Evolutionary conservation across 2,113 vertebrate species (phyloP).

Genomic region (Petrocephalus microphthalmus): DNA sequence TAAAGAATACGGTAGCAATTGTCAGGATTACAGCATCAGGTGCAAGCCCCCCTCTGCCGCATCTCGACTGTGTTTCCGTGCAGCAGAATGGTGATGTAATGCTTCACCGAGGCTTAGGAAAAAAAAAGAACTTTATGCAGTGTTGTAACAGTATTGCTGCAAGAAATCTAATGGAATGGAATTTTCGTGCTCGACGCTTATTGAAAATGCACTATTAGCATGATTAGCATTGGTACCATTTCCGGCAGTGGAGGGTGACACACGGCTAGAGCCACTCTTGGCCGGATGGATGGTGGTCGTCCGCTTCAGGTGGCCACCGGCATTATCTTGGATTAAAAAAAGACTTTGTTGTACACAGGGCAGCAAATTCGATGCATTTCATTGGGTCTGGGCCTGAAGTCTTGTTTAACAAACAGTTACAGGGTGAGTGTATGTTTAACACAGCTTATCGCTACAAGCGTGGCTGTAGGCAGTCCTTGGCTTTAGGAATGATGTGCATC

Average conservation of each 20-base stretch:
- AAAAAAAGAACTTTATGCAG: background rate
- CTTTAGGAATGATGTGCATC: background rate
- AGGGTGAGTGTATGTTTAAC: background rate
- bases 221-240: background rate
- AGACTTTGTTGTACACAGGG: background rate
- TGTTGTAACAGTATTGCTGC: background rate
- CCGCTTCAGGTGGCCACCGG: background rate
- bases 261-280: background rate
- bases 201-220: background rate
- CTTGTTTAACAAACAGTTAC: background rate
- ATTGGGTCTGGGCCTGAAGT: background rate
- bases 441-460: too few species aligned
- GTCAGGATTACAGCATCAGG: background rate
- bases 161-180: background rate
- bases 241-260: background rate
- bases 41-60: background rate
- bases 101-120: background rate
- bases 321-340: background rate
- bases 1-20: background rate
- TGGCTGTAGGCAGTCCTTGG: background rate
- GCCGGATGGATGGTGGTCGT: background rate
- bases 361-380: background rate
- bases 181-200: background rate
- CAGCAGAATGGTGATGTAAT: background rate
- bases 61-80: background rate